Percentiles rank a stretch among this genome's conserved stretches.
phyloP scores from a whole-genome alignment of 1,140 invertebrate species.

The Sycobia sp. region DNA sequence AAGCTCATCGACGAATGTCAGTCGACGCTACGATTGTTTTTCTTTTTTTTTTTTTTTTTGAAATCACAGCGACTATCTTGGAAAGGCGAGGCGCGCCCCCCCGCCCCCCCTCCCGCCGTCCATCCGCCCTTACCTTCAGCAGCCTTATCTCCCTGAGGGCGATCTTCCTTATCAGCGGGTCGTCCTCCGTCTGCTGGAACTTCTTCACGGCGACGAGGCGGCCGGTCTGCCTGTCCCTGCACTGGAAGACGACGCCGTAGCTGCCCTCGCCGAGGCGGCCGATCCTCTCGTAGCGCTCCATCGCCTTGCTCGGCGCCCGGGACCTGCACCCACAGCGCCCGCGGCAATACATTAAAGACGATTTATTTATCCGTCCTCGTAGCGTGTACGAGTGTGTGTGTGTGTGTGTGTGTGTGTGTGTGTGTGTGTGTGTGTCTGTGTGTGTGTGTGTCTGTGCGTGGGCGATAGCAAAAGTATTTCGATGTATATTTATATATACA shows the following conservation, averaged over 20 bases:
- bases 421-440: too few relatives aligned
- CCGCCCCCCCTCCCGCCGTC: too few relatives aligned
- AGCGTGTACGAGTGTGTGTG: too few relatives aligned
- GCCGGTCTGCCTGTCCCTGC: constrained; percentile 93
- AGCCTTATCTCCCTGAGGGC: constrained; percentile 96
- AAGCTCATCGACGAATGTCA: too few relatives aligned
- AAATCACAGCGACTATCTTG: too few relatives aligned
- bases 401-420: too few relatives aligned
- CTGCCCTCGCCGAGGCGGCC: constrained; percentile 97
- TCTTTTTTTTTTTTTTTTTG: too few relatives aligned
- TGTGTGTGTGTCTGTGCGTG: too few relatives aligned
- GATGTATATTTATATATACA: too few relatives aligned
- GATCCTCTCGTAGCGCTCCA: constrained; percentile 98
- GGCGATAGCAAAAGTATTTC: too few relatives aligned
- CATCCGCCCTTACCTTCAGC: constrained; percentile 96
- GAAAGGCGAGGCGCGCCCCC: too few relatives aligned
- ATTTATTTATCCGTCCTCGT: constrained; percentile 37
- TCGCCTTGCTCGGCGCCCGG: constrained; percentile 82
- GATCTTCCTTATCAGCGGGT: constrained; percentile 97
- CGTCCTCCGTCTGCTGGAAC: constrained; percentile 98
- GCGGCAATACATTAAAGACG: constrained; percentile 1
- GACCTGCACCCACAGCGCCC: constrained; percentile 66
- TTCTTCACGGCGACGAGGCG: constrained; percentile 98
- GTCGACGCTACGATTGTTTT: too few relatives aligned
- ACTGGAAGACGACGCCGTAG: constrained; percentile 98